phyloP scores from a whole-genome alignment of 2,113 vertebrate species.

The Indicator maculatus region DNA sequence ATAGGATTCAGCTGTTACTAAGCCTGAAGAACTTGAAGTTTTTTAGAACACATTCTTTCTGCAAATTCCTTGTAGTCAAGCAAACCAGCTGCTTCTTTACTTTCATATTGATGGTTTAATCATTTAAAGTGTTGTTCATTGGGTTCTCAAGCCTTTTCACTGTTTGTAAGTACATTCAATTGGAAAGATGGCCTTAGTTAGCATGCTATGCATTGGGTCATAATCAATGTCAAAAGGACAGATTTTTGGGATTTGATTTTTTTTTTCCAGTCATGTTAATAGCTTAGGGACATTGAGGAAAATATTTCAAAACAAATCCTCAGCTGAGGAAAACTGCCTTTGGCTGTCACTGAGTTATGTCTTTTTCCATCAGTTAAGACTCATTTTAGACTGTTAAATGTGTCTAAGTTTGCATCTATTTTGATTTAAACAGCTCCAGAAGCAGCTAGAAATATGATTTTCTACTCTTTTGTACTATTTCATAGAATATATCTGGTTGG shows the following conservation, averaged over 20 bases:
- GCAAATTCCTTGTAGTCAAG: background rate
- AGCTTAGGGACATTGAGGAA: conserved; percentile 1
- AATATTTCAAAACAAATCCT: background rate
- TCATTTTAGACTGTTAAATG: background rate
- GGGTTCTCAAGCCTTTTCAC: background rate
- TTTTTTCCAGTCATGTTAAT: background rate
- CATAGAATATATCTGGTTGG: no score
- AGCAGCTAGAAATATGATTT: background rate
- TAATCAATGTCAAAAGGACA: conserved; percentile 17
- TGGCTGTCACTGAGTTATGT: background rate
- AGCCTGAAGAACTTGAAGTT: background rate
- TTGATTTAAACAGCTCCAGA: background rate
- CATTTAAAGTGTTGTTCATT: conserved; percentile 21
- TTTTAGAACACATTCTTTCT: conserved; percentile 6
- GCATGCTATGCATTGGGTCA: background rate
- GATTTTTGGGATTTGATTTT: background rate
- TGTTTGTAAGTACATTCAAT: background rate
- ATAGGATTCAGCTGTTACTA: conserved; percentile 9
- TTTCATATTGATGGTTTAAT: background rate
- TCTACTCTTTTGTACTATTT: background rate
- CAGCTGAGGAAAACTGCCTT: background rate
- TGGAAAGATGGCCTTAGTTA: background rate
- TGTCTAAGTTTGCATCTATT: background rate
- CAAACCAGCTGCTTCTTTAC: background rate
- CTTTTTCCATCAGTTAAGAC: background rate